Evolutionary conservation across 2,888 invertebrate genomes (phyloP).

Genomic region (Schrankia costaestrigalis): DNA sequence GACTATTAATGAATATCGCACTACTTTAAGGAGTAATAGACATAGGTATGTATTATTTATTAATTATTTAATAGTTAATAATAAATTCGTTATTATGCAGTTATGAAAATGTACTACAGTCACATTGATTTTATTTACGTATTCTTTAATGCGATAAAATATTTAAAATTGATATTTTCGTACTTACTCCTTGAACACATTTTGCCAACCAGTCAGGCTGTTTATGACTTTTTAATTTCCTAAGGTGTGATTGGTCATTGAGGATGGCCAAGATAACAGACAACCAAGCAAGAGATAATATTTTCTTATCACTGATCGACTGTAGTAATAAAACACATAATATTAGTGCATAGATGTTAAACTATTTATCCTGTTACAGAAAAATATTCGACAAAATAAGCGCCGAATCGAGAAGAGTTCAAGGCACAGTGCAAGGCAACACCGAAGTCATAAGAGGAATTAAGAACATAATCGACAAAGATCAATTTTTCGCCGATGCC

Average conservation of each 20-base stretch:
- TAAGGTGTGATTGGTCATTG: too few relatives aligned
- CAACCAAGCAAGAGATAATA: too few relatives aligned
- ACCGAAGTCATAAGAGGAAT: slow-evolving; percentile 79
- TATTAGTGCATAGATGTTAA: background rate
- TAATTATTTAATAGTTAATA: background rate
- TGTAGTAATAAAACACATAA: background rate
- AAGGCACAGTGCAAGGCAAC: slow-evolving; percentile 72
- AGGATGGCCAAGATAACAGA: too few relatives aligned
- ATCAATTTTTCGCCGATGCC: slow-evolving; percentile 79
- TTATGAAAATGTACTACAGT: too few relatives aligned
- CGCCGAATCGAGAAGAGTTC: slow-evolving; percentile 74
- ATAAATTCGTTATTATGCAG: too few relatives aligned
- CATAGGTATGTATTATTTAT: slow-evolving; percentile 57
- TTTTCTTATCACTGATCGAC: too few relatives aligned
- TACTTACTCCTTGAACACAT: too few relatives aligned
- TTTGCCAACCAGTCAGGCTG: too few relatives aligned
- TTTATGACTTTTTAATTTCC: too few relatives aligned
- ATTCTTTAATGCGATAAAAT: too few relatives aligned
- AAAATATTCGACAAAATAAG: slow-evolving; percentile 81
- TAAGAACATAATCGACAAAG: slow-evolving; percentile 73
- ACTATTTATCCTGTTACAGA: slow-evolving; percentile 46
- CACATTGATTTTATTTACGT: too few relatives aligned
- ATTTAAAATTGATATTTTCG: too few relatives aligned
- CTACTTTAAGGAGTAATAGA: slow-evolving; percentile 75
- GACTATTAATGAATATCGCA: slow-evolving; percentile 72